Conservation (phyloP, 2,888 invertebrate genomes). For the Glyphotaelius pellucidus region DNA sequence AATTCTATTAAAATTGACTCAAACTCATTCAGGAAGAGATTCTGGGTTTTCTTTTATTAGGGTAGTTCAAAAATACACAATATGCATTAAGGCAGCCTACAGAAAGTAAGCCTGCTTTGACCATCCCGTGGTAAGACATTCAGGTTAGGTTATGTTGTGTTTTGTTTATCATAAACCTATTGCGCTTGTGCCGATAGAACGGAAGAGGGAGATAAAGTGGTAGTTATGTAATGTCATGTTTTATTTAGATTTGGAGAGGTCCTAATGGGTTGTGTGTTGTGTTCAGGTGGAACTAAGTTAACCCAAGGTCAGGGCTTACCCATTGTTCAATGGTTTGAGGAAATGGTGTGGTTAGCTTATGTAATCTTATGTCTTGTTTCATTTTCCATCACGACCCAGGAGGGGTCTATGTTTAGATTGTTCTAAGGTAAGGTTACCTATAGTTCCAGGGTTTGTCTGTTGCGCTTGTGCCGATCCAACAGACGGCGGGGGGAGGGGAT, state of each 20-base stretch:
- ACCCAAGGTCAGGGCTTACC: background rate
- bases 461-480: constrained; percentile 69
- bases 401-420: no score
- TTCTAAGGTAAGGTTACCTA: constrained; percentile 49
- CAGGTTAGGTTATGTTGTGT: no score
- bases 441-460: constrained; percentile 59
- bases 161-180: no score
- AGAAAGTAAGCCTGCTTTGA: background rate
- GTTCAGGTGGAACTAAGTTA: no score
- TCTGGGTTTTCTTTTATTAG: background rate
- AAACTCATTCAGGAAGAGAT: background rate
- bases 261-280: no score
- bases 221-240: no score
- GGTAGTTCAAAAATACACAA: background rate
- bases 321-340: constrained; percentile 68
- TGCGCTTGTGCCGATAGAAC: no score
- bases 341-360: constrained; percentile 83
- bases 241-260: no score
- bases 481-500: constrained; percentile 79
- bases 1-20: background rate
- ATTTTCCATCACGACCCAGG: no score
- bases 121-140: no score
- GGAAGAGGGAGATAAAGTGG: no score
- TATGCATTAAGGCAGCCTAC: background rate
- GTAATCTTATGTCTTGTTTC: no score